Percentiles rank a stretch among this genome's conserved stretches.
Evolutionary conservation across 2,888 invertebrate genomes (phyloP).

Genomic region (Leucophenga maculata): DNA sequence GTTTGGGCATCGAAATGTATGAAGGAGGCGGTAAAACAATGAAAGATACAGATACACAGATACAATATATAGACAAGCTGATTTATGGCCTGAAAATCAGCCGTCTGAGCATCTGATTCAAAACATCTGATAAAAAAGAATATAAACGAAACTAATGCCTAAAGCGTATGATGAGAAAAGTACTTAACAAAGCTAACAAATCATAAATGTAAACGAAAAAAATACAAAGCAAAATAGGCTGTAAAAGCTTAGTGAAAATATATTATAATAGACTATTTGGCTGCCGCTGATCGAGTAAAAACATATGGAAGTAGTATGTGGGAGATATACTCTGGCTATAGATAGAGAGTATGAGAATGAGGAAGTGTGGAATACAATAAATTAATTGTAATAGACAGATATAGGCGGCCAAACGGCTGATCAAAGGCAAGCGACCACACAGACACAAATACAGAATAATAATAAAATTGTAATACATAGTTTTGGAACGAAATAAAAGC

Average conservation of each 20-base stretch:
- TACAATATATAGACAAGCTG: no score
- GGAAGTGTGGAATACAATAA: no score
- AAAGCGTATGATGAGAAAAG: not conserved
- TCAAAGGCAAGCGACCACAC: no score
- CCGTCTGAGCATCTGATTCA: constrained; percentile 51
- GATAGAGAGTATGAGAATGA: no score
- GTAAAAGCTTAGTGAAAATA: constrained; percentile 10
- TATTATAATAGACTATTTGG: constrained; percentile 30
- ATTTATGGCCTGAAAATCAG: no score
- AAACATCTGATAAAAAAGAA: constrained; percentile 48
- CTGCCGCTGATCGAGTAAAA: no score
- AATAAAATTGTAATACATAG: no score
- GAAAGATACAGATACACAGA: no score
- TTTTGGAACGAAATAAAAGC: no score
- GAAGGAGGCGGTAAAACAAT: not conserved
- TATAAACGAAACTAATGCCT: constrained; percentile 15
- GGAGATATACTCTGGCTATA: no score
- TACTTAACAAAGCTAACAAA: constrained; percentile 18
- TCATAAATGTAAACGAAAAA: constrained; percentile 19
- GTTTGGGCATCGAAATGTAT: constrained; percentile 33
- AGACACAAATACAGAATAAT: no score
- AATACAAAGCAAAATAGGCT: constrained; percentile 33
- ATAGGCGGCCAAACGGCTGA: not conserved
- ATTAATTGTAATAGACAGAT: constrained; percentile 19
- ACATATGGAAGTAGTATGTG: no score